Base-by-base conservation (phyloP, 2,113 vertebrate genomes). In the Hippocampus barbouri region DNA sequence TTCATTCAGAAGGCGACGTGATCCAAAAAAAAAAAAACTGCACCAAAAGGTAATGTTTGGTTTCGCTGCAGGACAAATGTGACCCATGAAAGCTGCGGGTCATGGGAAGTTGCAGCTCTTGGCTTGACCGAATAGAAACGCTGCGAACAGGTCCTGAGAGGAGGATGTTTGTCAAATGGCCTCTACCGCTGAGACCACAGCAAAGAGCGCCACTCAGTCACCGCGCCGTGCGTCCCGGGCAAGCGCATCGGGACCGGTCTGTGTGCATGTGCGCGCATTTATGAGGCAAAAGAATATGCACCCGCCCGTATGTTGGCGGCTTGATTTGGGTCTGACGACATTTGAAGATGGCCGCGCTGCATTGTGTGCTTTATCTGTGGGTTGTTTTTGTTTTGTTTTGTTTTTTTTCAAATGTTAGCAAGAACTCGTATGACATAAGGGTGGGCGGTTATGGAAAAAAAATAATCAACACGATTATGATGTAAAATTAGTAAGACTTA, bases 71-170 rank as follows among this genome's bases (percentile, higher is more conserved):
- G 85, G 83, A 85, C 80, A 86, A 70, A 66, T 57, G 64, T 59
- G 71, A 40, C 68, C 83, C 85, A 81, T 81, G 80, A 85, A 86
- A 82, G 85, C 84, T 51, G 70, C 83, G 75, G 88, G 78, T 89
- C 88, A 90, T 88, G 89, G 88, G 88, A 90, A 90, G 85, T 81
- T 85, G 75, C 84, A 86, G 75, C 10, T 78, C 75, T 87, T 88
- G 88, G 88, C 86, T 83, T n/a, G 2, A 8, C 49, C 41, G 73
- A 69, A 87, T 85, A 87, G 80, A 69, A 88, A 88, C 84, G 84
- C 74, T 75, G 59, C 73, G 84, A 80, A 86, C 88, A 87, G 83
- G 86, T 89, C 84, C 76, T 82, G 76, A 80, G 11, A 69, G 71
- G 86, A 86, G 80, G 78, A 85, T 86, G 83, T 90, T 89, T 87